Percentiles rank a stretch among this genome's conserved stretches.
Evolutionary conservation across 2,888 invertebrate genomes (phyloP).

Genomic region (Punctoribates punctum): DNA sequence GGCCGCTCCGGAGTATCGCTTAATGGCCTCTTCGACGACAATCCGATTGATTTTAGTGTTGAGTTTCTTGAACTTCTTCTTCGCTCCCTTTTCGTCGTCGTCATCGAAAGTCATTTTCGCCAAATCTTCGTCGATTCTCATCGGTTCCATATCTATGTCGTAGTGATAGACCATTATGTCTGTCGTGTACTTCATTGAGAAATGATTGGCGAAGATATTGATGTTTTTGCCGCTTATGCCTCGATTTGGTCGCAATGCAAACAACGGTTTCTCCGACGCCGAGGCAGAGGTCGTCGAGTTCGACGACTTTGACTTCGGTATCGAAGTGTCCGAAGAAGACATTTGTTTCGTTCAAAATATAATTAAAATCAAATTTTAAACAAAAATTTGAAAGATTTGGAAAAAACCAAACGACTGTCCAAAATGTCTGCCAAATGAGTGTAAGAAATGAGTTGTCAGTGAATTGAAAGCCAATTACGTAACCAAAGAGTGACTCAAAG

Average conservation of each 20-base stretch:
- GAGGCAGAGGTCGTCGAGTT: background rate
- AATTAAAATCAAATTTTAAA: too few relatives aligned
- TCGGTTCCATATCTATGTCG: slow-evolving; percentile 36
- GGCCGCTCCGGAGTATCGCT: background rate
- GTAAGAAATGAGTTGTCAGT: too few relatives aligned
- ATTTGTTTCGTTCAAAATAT: background rate
- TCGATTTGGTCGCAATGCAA: slow-evolving; percentile 16
- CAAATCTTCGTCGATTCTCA: background rate
- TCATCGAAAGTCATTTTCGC: background rate
- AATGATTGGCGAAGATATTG: slow-evolving; percentile 37
- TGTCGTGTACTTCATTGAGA: background rate
- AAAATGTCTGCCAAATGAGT: too few relatives aligned
- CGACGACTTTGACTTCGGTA: slow-evolving; percentile 6
- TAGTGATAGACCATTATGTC: slow-evolving; percentile 22
- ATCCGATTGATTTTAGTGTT: slow-evolving; percentile 19
- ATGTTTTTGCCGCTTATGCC: slow-evolving; percentile 12
- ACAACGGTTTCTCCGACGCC: slow-evolving; percentile 23
- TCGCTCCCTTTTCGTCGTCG: background rate
- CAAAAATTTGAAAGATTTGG: too few relatives aligned
- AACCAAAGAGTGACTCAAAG: too few relatives aligned
- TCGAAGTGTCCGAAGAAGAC: background rate
- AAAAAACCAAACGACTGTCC: too few relatives aligned
- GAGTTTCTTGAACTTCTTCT: slow-evolving; percentile 22
- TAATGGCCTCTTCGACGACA: slow-evolving; percentile 25
- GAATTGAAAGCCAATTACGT: too few relatives aligned